A percentile compares a stretch with the other conserved stretches of the same genome.
Evolutionary conservation across 2,797 vertebrate species (phyloP).

Genomic region (Pelobates cultripes): DNA sequence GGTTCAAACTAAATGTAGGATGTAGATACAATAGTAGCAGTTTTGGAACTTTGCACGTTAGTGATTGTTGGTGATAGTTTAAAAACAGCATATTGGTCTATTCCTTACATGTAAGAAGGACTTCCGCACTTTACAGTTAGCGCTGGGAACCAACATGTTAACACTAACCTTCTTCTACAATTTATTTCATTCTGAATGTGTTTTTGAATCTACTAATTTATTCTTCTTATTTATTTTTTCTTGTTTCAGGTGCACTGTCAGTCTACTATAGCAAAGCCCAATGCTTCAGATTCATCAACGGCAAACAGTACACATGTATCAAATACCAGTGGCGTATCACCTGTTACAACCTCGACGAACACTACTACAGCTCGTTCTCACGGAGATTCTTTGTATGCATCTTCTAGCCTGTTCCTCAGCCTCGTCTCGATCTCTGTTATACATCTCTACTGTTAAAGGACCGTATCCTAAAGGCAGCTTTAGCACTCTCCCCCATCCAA

Average conservation of each 20-base stretch:
- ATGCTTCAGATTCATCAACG: constrained; percentile 54
- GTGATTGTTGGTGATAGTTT: too few species aligned
- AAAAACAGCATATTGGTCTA: too few species aligned
- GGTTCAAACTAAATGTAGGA: too few species aligned
- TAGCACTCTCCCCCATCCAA: constrained; percentile 56
- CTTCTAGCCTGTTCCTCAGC: constrained; percentile 69
- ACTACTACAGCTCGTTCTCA: constrained; percentile 63
- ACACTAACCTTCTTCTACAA: too few species aligned
- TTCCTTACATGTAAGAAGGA: too few species aligned
- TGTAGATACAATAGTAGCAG: too few species aligned
- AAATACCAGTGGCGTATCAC: constrained; percentile 58
- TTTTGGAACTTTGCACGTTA: too few species aligned
- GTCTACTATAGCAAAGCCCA: not conserved
- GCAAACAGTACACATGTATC: constrained; percentile 49
- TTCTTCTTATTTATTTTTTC: not conserved
- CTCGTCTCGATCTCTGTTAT: constrained; percentile 76
- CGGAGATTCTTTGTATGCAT: constrained; percentile 73
- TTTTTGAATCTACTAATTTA: not conserved
- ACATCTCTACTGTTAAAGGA: constrained; percentile 83
- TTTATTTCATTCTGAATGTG: not conserved
- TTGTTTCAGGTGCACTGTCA: constrained; percentile 70
- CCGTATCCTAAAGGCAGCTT: constrained; percentile 67
- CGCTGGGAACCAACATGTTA: too few species aligned
- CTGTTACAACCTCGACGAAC: constrained; percentile 66
- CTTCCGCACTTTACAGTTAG: too few species aligned